Base-by-base conservation (phyloP, 1,140 invertebrate genomes). In the Trachelipus rathkii region DNA sequence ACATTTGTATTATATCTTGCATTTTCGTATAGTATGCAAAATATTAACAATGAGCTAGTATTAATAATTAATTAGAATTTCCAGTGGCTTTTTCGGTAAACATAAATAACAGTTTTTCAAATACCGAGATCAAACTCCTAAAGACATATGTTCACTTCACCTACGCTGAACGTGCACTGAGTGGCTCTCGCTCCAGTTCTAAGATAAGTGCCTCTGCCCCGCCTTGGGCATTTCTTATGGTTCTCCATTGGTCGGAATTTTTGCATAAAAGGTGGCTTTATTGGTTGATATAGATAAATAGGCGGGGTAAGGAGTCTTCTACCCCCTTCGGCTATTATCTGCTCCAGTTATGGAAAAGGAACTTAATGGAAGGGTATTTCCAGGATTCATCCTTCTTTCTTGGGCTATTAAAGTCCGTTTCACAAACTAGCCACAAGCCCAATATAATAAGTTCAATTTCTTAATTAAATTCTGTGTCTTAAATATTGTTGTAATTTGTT, bases 331-430 rank as follows among this genome's bases (percentile, higher is more conserved):
- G 50, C 50, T 60, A 60, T 19, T 33, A 19, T 60, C 19, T 60
- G 50, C 50, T 60, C 50, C 50, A 60, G 50, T 15, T 60, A 60
- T 60, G 50, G 50, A 60, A 60, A 60, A 19, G 11, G 50, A 60
- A 60, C 8, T 3, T 3, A 8, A 2, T 60, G 2, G 8, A 33
- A 33, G 33, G 33, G 6, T 33, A 6, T 6, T 33, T 33, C 33
- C 33, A 33, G 33, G 33, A 33, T 33, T 33, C 2, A 33, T 6
- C 33, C 33, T 33, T 33, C 33, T 33, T 3, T 33, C 6, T 33
- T 33, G 33, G 33, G 1, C 33, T 33, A n/a, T 33, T 33, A 6
- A 33, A 33, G 33, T 33, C 33, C 6, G 33, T 6, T 33, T 3
- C 33, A 6, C 2, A 33, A 6, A 33, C 33, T 33, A 1, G 33